These are phyloP conservation scores for Polyodon spathula DNA, from an alignment of 2,113 vertebrate species.

Conservation along the genomic window DNA sequence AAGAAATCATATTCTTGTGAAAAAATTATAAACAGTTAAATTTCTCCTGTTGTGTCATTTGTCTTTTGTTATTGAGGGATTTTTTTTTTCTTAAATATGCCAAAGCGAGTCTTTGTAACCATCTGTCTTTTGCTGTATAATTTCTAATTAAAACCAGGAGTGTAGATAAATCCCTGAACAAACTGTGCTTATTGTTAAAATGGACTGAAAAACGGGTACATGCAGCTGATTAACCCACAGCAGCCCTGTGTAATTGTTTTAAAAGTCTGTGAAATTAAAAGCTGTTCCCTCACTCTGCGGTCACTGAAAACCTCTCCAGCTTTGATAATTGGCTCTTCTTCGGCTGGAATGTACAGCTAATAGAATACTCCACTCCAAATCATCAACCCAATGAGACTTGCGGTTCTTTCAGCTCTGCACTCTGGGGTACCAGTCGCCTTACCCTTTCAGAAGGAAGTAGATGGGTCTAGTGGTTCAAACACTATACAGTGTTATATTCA, in stretches of 20 bases:
- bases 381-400: background rate
- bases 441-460: too few species aligned
- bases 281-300: background rate
- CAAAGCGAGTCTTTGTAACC: constrained; percentile 8
- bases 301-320: background rate
- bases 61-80: too few species aligned
- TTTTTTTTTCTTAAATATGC: too few species aligned
- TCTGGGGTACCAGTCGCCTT: too few species aligned
- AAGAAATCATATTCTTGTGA: too few species aligned
- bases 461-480: too few species aligned
- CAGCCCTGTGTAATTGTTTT: background rate
- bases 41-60: too few species aligned
- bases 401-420: background rate
- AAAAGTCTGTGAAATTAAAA: background rate
- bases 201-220: background rate
- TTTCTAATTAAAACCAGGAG: constrained; percentile 34
- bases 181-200: constrained; percentile 4
- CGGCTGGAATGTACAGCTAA: background rate
- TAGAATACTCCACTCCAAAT: background rate
- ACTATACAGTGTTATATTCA: too few species aligned
- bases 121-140: constrained; percentile 23
- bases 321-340: background rate
- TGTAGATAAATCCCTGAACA: background rate
- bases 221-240: background rate
- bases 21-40: too few species aligned